Evolutionary conservation across 2,888 invertebrate genomes (phyloP), one percentile per base, ranked within the genome.

Genomic region (Plutella xylostella): DNA sequence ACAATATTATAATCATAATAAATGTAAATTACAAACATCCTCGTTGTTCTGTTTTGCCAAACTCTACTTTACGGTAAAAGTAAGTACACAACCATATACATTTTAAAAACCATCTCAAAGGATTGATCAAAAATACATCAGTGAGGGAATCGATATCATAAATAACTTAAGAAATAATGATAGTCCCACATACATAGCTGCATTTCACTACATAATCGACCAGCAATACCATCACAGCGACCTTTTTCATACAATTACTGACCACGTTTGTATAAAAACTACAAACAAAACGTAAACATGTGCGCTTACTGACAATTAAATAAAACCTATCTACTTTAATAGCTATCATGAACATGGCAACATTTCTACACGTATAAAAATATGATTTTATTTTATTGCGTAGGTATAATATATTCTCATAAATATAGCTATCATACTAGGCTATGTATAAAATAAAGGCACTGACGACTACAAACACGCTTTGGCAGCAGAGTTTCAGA

Each of bases 401-500:
- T 69, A 69, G 65, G n/a, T n/a, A n/a, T 69, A 69, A 72, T 77
- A 78, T 74, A 75, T 68, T 75, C 66, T 72, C 68, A 79, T 79
- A 82, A 79, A 82, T 80, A 77, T 69, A 72, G 60, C 45, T 63
- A 66, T 63, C 72, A 65, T 68, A 73, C 72, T 80, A 77, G 70
- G 65, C 68, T 66, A 53, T 60, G 65, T 69, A 65, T n/a, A 63
- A 58, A 68, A 68, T 71, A 73, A 80, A 83, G 83, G 83, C 83
- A 83, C 83, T 79, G 79, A 79, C 80, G 83, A 84, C 83, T 84
- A 83, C 83, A 82, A 80, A 80, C 82, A 82, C 83, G 83, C 84
- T 85, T 84, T 85, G 85, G 85, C 85, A 84, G 83, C 78, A 76
- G 71, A 63, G 59, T 70, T 75, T 67, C 67, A 64, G 65, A 68